These are phyloP conservation scores for Penaeus chinensis DNA, from an alignment of 1,140 invertebrate species.

Conservation along the genomic window DNA sequence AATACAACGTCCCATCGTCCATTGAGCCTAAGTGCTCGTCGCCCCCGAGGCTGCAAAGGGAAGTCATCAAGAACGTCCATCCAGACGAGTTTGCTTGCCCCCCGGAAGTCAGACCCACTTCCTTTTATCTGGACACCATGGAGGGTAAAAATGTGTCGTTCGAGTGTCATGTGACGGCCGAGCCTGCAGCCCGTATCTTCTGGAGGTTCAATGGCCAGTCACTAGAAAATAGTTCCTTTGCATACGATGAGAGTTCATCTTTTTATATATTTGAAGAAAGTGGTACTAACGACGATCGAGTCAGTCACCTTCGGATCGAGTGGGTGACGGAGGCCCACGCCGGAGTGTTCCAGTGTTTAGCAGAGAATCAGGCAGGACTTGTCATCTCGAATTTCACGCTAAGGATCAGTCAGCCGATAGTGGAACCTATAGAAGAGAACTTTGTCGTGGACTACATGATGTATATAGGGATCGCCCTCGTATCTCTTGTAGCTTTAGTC, in stretches of 20 bases:
- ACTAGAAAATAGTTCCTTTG: slow-evolving; percentile 79
- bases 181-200: slow-evolving; percentile 83
- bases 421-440: slow-evolving; percentile 41
- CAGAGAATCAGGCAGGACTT: slow-evolving; percentile 90
- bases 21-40: slow-evolving; percentile 80
- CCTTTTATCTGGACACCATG: slow-evolving; percentile 66
- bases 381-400: slow-evolving; percentile 92
- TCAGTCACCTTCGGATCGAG: slow-evolving; percentile 83
- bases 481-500: slow-evolving; percentile 57
- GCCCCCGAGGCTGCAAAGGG: slow-evolving; percentile 68
- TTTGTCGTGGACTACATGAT: slow-evolving; percentile 54
- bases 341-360: slow-evolving; percentile 90
- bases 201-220: slow-evolving; percentile 89
- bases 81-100: slow-evolving; percentile 89
- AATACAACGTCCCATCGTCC: slow-evolving; percentile 84
- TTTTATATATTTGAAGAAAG: slow-evolving; percentile 74
- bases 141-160: slow-evolving; percentile 65
- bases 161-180: slow-evolving; percentile 75
- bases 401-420: slow-evolving; percentile 76
- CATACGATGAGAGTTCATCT: slow-evolving; percentile 66
- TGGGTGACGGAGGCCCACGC: slow-evolving; percentile 89
- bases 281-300: slow-evolving; percentile 77
- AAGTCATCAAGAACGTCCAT: slow-evolving; percentile 78
- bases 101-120: slow-evolving; percentile 78
- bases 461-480: slow-evolving; percentile 60